A percentile compares a stretch with the other conserved stretches of the same genome.
These are phyloP conservation scores for Dasypus novemcinctus DNA, from an alignment of 2,113 vertebrate species.

Conservation along the genomic window DNA sequence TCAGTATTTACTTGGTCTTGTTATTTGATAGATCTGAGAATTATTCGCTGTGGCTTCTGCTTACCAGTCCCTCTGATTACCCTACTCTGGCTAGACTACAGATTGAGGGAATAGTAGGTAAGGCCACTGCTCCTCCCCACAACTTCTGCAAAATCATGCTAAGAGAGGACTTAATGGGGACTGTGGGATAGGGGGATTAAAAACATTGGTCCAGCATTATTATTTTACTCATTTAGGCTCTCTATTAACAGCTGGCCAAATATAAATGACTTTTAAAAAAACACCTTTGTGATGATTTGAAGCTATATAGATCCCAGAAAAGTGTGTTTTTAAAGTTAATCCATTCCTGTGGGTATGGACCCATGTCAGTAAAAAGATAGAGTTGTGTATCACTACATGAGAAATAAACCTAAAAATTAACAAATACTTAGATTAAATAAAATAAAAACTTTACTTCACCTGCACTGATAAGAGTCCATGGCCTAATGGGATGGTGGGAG, in stretches of 20 bases:
- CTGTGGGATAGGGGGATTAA: not conserved
- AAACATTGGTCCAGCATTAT: not conserved
- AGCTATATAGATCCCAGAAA: no score
- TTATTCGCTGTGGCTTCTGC: not conserved
- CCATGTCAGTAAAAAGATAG: no score
- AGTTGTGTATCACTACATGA: no score
- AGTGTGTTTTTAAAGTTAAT: no score
- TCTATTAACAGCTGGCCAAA: not conserved
- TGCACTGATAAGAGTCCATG: no score
- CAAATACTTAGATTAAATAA: no score
- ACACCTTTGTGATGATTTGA: no score
- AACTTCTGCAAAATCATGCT: not conserved
- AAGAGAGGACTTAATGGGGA: not conserved
- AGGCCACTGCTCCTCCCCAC: not conserved
- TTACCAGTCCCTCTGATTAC: not conserved
- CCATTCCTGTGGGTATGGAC: no score
- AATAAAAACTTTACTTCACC: no score
- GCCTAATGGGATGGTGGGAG: no score
- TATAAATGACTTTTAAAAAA: not conserved
- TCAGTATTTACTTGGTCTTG: not conserved
- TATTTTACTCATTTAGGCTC: not conserved
- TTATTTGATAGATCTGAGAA: not conserved
- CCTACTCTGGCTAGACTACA: not conserved
- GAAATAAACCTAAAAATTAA: no score
- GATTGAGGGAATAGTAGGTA: not conserved